These are phyloP conservation scores for Amaurobius ferox DNA, from an alignment of 2,888 invertebrate species.

Conservation along the genomic window DNA sequence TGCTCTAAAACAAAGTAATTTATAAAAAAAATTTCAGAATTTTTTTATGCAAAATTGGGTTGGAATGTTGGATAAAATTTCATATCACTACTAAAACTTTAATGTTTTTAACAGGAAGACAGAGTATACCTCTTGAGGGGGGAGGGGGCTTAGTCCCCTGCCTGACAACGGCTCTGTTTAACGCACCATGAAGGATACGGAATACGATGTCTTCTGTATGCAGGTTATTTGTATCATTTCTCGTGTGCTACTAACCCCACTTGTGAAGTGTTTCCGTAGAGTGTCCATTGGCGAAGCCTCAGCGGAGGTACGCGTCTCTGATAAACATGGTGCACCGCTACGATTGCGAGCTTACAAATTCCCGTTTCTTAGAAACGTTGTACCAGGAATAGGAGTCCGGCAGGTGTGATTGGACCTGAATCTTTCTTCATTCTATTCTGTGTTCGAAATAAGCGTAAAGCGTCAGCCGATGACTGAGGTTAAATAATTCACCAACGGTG, in stretches of 20 bases:
- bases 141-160: no score
- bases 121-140: no score
- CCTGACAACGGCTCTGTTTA: background rate
- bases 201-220: background rate
- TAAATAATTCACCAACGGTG: background rate
- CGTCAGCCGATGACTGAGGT: background rate
- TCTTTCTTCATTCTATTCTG: conserved; percentile 5
- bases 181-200: conserved; percentile 5
- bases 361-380: conserved; percentile 3
- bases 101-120: no score
- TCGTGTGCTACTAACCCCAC: background rate
- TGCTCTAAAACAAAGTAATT: no score
- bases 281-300: conserved; percentile 4
- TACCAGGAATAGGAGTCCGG: background rate
- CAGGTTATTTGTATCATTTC: background rate
- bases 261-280: background rate
- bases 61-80: no score
- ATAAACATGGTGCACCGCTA: background rate
- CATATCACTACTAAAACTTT: no score
- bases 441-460: conserved; percentile 9
- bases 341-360: background rate
- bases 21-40: no score
- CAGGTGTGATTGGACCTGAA: conserved; percentile 8
- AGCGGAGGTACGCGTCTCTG: background rate
- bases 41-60: no score